phyloP scores from a whole-genome alignment of 2,113 vertebrate species.

The Calidris pygmaea region DNA sequence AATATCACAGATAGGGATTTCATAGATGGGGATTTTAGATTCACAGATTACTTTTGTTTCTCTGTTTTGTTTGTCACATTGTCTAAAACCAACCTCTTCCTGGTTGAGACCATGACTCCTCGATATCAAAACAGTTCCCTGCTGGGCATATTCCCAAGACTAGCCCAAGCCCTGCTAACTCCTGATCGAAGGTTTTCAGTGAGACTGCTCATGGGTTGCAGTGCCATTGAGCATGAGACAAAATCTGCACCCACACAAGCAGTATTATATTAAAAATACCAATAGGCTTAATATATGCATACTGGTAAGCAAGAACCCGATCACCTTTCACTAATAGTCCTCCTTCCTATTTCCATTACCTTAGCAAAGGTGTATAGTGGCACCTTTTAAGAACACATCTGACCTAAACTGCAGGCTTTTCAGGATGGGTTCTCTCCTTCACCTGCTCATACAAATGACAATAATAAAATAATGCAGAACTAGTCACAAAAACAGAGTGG shows the following conservation, averaged over 20 bases:
- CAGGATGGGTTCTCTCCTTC: neutral
- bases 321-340: neutral
- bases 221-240: neutral
- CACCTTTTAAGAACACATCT: neutral
- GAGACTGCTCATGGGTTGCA: neutral
- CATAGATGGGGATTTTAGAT: neutral
- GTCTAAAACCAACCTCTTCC: neutral
- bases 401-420: neutral
- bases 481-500: neutral
- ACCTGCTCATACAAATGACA: neutral
- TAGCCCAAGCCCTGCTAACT: neutral
- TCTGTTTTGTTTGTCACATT: neutral
- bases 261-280: neutral
- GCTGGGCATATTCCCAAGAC: neutral
- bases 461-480: neutral
- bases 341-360: neutral
- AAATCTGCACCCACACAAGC: neutral
- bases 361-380: neutral
- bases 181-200: neutral
- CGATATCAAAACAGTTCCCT: neutral
- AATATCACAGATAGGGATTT: neutral
- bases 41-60: neutral
- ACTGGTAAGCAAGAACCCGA: neutral
- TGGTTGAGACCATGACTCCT: neutral
- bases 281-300: neutral